A percentile compares a stretch with the other conserved stretches of the same genome.
These are phyloP conservation scores for Menura novaehollandiae DNA, from an alignment of 2,113 vertebrate genomes.

Conservation along the genomic window DNA sequence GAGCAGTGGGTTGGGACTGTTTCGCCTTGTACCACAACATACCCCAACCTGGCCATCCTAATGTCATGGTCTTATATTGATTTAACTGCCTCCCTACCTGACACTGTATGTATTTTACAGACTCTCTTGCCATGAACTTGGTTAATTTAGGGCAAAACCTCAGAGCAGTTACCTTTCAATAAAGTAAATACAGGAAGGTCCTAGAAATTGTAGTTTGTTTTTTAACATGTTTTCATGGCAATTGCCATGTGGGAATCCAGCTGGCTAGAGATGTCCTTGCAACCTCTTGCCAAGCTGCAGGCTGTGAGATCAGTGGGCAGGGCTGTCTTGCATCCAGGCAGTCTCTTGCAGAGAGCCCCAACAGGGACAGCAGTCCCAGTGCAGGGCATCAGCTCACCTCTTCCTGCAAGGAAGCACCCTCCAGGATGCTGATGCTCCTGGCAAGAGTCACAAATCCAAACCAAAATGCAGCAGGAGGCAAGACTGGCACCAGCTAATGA, in stretches of 20 bases:
- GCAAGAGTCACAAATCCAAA: neutral
- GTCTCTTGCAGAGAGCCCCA: neutral
- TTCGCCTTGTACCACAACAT: neutral
- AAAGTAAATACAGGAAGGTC: neutral
- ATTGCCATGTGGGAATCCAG: neutral
- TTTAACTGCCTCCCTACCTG: neutral
- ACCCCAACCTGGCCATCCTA: neutral
- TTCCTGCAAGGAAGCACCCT: neutral
- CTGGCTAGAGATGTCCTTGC: neutral
- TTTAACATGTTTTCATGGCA: neutral
- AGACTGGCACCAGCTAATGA: neutral
- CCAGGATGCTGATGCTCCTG: neutral
- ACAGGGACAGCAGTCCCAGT: fast-evolving
- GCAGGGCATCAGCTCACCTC: neutral
- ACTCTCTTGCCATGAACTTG: neutral
- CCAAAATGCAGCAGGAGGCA: neutral
- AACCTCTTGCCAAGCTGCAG: neutral
- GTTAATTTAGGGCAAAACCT: neutral
- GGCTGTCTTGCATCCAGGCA: neutral
- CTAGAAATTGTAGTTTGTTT: neutral
- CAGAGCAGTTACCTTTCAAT: neutral
- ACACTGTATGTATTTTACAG: neutral
- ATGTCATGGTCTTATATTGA: neutral
- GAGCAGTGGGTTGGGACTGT: neutral
- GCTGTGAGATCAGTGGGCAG: neutral